Evolutionary conservation across 2,113 vertebrate species (phyloP).

Genomic region (Cathartes aura): DNA sequence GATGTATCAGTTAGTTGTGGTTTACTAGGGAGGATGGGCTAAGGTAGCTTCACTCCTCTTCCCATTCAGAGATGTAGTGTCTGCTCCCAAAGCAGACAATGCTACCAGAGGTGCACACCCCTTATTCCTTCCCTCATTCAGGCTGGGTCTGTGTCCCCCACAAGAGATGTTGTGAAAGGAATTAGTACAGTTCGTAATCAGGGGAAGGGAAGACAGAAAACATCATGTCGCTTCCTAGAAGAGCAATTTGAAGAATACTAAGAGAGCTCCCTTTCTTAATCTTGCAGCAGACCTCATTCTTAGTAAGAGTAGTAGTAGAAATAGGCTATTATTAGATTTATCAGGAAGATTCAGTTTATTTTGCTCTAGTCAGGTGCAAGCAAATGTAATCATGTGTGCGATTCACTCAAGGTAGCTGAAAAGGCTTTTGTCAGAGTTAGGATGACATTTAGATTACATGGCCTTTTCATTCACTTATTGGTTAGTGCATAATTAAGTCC

Average conservation of each 20-base stretch:
- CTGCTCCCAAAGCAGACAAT: neutral
- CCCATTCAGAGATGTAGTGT: neutral
- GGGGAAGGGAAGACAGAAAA: neutral
- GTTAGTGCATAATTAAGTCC: neutral
- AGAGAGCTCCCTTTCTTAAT: neutral
- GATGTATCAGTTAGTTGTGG: neutral
- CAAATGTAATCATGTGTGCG: neutral
- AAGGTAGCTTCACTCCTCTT: neutral
- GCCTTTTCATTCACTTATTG: neutral
- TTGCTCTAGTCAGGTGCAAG: neutral
- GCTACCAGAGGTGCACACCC: neutral
- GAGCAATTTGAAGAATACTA: neutral
- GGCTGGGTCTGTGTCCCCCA: neutral
- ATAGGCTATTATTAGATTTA: neutral
- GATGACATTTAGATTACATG: neutral
- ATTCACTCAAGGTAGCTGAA: neutral
- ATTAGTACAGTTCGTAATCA: neutral
- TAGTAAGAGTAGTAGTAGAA: neutral
- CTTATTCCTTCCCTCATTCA: fast-evolving
- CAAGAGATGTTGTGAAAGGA: neutral
- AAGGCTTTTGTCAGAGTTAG: neutral
- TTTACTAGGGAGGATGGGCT: neutral
- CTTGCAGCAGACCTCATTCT: neutral
- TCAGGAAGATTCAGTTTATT: neutral
- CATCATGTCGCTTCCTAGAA: neutral